Conservation (phyloP, 2,797 vertebrate species). For the Iguana delicatissima region DNA sequence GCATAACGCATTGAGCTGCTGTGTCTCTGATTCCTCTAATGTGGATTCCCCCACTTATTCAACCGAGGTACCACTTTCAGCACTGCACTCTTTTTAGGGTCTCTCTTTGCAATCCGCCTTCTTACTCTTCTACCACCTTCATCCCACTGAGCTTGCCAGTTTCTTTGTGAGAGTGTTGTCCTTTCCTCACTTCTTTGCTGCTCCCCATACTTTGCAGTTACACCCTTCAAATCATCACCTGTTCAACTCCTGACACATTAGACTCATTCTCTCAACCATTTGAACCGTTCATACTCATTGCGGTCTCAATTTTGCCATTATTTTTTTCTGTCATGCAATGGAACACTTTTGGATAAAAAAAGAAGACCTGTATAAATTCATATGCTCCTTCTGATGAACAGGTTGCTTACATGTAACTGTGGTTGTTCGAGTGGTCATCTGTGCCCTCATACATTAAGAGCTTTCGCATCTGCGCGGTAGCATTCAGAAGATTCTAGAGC, state of each 20-base stretch:
- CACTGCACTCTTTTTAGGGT: not conserved
- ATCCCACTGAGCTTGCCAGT: no score
- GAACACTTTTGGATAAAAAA: not conserved
- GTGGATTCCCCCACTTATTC: not conserved
- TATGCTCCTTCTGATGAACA: not conserved
- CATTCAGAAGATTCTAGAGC: no score
- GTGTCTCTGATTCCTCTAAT: not conserved
- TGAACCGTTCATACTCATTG: not conserved
- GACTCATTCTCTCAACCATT: not conserved
- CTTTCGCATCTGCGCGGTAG: no score
- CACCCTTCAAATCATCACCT: not conserved
- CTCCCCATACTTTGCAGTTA: not conserved
- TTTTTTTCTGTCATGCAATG: not conserved
- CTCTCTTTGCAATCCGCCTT: not conserved
- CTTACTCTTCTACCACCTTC: not conserved
- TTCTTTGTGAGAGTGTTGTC: not conserved
- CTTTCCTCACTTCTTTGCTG: not conserved
- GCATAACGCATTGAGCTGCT: conserved; percentile 1
- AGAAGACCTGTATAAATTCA: not conserved
- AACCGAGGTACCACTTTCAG: not conserved
- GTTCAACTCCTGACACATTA: not conserved
- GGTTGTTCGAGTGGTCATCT: no score
- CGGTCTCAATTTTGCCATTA: not conserved
- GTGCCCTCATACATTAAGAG: no score
- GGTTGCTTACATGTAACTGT: no score